A percentile compares a stretch with the other conserved stretches of the same genome.
Evolutionary conservation across 92 coral and sea anemone genomes (phyloP).

Genomic region (Pocillopora grandis): DNA sequence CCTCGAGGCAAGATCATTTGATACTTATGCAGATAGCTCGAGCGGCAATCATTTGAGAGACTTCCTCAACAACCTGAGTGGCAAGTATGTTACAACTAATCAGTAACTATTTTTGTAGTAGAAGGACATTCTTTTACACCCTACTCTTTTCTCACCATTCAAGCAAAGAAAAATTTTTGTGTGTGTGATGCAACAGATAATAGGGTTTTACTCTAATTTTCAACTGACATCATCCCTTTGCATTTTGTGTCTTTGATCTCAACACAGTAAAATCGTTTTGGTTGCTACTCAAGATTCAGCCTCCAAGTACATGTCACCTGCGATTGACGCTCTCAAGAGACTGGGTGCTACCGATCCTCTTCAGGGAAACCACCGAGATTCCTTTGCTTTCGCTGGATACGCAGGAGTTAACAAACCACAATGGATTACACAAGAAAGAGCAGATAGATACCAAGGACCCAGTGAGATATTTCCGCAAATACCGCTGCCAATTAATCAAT

Average conservation of each 20-base stretch:
- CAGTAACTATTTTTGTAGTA: no score
- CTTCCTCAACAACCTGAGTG: conserved; percentile 3
- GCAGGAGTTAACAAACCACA: conserved; percentile 29
- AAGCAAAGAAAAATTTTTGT: no score
- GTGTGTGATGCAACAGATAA: no score
- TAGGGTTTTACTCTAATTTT: no score
- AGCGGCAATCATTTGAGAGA: background rate
- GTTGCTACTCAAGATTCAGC: conserved; percentile 34
- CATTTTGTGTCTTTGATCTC: no score
- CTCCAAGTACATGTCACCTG: conserved; percentile 11
- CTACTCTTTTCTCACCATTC: no score
- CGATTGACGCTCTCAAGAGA: conserved; percentile 36
- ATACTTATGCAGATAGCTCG: background rate
- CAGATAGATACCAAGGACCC: conserved; percentile 28
- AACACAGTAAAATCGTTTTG: conserved; percentile 28
- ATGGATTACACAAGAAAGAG: conserved; percentile 34
- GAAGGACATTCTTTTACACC: no score
- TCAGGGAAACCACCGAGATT: conserved; percentile 10
- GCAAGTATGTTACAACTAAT: conserved; percentile 3
- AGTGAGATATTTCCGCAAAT: conserved; percentile 1
- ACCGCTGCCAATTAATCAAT: background rate
- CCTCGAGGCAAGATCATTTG: conserved; percentile 2
- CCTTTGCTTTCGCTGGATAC: conserved; percentile 40
- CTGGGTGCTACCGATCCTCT: conserved; percentile 35
- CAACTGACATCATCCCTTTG: no score